Base-by-base conservation (phyloP, 2,797 vertebrate species). In the Otus scops region DNA sequence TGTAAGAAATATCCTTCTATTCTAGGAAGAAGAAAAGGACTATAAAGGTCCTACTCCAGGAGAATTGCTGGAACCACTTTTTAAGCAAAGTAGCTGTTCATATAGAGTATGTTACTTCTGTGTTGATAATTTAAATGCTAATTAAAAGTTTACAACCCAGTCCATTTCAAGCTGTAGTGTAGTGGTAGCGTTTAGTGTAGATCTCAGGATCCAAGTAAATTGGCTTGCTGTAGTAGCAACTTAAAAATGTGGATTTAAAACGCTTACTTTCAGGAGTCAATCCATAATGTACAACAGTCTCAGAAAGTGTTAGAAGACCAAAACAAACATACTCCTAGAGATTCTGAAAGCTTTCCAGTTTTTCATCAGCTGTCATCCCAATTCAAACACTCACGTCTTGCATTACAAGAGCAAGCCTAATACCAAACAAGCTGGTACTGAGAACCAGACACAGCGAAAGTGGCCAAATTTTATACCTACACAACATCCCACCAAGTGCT, bases 31-130 rank as follows among this genome's bases (percentile, higher is more conserved):
- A 86, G 98, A 98, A 32, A 99, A 98, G 89, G 98, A 98, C 18
- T 99, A 99, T 68, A 97, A 92, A 32, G 99, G 99, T 17, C 99
- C 98, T 26, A 97, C 92, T 95, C 99, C 99, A 38, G 98, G 96
- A 75, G 98, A 98, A 20, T 98, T 99, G 43, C 98, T 99, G 88
- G 99, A 99, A 61, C 99, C 99, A 14, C 98, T 99, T 14, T 99
- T 99, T 97, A 99, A 99, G 93, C 99, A 99, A 97, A 99, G 99
- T 98, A 99, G 99, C 98, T 99, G 99, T 97, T 99, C 99, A 11
- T 99, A 99, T 89, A 98, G 99, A 98, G 99, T 99, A 98, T 97
- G 98, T 97, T 93, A 57, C 47, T 85, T 73, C 56, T 50, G 20
- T 38, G 77, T 75, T 96, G 48, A 28, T 90, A 81, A 71, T 70